phyloP scores from a whole-genome alignment of 2,888 invertebrate species.

The Physocephala rufipes region DNA sequence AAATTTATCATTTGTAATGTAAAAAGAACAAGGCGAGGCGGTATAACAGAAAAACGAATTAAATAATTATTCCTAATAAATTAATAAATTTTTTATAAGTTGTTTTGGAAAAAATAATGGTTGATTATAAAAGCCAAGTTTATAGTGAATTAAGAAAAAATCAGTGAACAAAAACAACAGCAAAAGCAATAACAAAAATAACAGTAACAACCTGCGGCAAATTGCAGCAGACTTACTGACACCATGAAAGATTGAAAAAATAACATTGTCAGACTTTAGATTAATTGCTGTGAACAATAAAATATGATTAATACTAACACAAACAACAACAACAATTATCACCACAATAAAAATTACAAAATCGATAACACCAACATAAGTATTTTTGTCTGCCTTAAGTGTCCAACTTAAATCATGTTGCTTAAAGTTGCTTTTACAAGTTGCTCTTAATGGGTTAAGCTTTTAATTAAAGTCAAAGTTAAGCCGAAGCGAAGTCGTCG shows the following conservation, averaged over 20 bases:
- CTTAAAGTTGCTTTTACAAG: neutral
- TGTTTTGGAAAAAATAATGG: too few relatives aligned
- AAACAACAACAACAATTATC: neutral
- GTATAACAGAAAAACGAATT: neutral
- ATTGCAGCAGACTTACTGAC: neutral
- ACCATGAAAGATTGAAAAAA: neutral
- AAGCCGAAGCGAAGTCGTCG: neutral
- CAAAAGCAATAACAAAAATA: slow-evolving; percentile 1
- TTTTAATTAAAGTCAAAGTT: slow-evolving; percentile 16
- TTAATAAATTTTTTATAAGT: too few relatives aligned
- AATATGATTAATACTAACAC: too few relatives aligned
- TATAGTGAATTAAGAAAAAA: neutral
- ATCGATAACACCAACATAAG: neutral
- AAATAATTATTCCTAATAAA: neutral
- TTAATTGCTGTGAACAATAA: too few relatives aligned
- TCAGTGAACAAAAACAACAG: neutral
- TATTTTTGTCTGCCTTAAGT: neutral
- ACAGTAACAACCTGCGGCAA: neutral
- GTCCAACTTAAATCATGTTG: neutral
- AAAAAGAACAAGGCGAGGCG: neutral
- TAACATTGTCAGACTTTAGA: neutral
- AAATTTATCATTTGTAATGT: neutral
- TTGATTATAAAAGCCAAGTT: neutral
- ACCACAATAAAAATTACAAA: neutral
- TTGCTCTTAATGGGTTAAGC: slow-evolving; percentile 7